Evolutionary conservation across 2,113 vertebrate species (phyloP), one percentile per base, ranked within the genome.

Genomic region (Oxyura jamaicensis): DNA sequence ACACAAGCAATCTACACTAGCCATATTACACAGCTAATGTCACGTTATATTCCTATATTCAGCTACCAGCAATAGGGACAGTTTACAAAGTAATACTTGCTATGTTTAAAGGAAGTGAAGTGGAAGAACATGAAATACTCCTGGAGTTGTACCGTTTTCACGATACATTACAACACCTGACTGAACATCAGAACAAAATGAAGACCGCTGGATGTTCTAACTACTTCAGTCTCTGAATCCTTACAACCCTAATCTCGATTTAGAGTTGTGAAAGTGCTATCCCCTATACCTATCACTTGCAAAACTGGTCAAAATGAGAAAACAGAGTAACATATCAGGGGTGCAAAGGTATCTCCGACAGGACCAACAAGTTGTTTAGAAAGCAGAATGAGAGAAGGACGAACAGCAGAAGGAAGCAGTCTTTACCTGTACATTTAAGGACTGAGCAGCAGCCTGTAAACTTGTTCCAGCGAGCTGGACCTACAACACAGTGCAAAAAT

Each of bases 371-470:
- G 73, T 66, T 84, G 68, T 94, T 72, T 93, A 85, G 79, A 26
- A 56, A 67, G 41, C 13, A 67, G 52, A 79, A 80, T 23, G 39
- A 91, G 44, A 84, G 55, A 66, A 88, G 73, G 74, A 91, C 3
- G 5, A 93, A 90, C 83, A 92, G 81, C 58, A 82, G 86, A 74
- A 95, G 58, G 90, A 59, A 86, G 48, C 55, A 86, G 85, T 69
- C 69, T 91, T 98, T 97, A 98, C 98, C 98, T 98, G 98, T 97
- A 97, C 97, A 97, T 97, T 98, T 98, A 98, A 97, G 96, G 98
- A 98, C 96, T 98, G 98, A 96, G 98, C 98, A 96, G 98, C 98
- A 96, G 98, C 98, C 97, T 98, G 98, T 97, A 98, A 98, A 98
- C 98, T 98, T 97, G 98, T 98, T 96, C 98, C 98, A 97, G 98